Conservation (phyloP, 2,797 vertebrate species). For the Pangasius krempfi region DNA sequence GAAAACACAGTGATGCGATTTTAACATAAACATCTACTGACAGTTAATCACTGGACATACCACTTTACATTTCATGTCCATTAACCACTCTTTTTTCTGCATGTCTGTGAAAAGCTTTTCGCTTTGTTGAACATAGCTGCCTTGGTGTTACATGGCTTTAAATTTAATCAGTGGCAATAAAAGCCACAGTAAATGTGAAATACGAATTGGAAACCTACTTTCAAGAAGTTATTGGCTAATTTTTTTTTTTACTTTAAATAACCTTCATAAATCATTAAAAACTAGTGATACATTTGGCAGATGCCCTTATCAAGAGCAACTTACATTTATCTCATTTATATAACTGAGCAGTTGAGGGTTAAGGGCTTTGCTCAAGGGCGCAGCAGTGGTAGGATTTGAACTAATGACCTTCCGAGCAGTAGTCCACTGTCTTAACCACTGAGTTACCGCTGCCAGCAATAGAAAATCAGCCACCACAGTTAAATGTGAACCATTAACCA, state of each 20-base stretch:
- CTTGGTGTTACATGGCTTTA: neutral
- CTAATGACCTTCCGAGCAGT: no score
- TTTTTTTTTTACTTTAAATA: neutral
- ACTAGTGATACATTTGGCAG: no score
- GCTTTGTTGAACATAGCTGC: neutral
- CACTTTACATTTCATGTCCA: neutral
- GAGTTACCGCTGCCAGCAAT: neutral
- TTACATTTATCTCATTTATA: no score
- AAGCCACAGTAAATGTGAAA: neutral
- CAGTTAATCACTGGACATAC: neutral
- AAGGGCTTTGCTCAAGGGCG: no score
- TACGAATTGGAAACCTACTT: neutral
- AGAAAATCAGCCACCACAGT: neutral
- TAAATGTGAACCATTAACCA: neutral
- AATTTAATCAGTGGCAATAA: neutral
- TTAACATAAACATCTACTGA: neutral
- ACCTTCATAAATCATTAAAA: neutral
- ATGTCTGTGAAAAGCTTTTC: neutral
- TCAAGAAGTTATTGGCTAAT: neutral
- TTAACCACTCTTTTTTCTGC: neutral
- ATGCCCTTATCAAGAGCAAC: no score
- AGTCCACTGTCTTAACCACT: no score
- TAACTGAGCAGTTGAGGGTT: no score
- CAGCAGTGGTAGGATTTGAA: no score
- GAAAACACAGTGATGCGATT: slow-evolving; percentile 28